Conservation (phyloP, 1,140 invertebrate species). For the Apis cerana region DNA sequence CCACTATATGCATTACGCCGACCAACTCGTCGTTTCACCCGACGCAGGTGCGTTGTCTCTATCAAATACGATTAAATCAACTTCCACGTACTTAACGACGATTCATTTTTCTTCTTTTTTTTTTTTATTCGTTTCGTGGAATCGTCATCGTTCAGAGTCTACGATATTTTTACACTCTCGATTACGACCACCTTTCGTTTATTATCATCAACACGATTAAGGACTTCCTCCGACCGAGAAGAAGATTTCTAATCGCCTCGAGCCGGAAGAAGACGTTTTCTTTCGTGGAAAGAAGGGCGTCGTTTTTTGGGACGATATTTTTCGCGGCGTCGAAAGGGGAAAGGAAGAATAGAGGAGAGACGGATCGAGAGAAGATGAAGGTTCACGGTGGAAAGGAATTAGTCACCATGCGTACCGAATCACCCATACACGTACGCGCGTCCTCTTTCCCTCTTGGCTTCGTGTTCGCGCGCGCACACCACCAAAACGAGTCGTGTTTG, state of each 20-base stretch:
- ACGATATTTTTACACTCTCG: conserved; percentile 1
- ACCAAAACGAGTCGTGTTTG: background rate
- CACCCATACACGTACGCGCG: background rate
- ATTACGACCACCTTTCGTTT: conserved; percentile 18
- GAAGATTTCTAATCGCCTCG: conserved; percentile 17
- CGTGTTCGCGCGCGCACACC: too few relatives aligned
- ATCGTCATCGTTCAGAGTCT: background rate
- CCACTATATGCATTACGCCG: conserved; percentile 21
- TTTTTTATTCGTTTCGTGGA: background rate
- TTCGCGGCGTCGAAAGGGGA: background rate
- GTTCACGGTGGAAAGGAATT: conserved; percentile 25
- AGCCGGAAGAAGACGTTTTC: conserved; percentile 48
- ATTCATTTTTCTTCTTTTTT: background rate
- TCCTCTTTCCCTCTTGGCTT: background rate
- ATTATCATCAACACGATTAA: too few relatives aligned
- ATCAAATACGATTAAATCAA: background rate
- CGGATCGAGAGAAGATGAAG: conserved; percentile 1
- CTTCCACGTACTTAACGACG: background rate
- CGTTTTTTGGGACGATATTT: conserved; percentile 41
- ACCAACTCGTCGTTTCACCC: background rate
- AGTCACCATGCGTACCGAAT: conserved; percentile 41
- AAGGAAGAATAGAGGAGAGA: conserved; percentile 21
- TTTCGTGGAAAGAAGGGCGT: background rate
- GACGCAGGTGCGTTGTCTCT: conserved; percentile 27
- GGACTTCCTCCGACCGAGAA: too few relatives aligned